phyloP scores from a whole-genome alignment of 2,888 invertebrate genomes.

The Zygogramma bicolorata region DNA sequence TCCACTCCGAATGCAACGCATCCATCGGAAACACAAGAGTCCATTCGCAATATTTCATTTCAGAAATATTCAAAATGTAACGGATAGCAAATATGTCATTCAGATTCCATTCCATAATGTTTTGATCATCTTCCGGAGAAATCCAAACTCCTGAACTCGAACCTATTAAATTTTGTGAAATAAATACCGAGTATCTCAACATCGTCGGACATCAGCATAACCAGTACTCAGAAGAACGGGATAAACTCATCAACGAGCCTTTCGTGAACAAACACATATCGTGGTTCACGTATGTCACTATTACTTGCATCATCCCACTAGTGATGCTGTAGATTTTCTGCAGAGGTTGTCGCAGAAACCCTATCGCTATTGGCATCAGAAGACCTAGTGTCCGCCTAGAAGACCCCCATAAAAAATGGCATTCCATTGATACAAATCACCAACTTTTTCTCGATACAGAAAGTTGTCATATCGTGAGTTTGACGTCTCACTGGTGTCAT shows the following conservation, averaged over 20 bases:
- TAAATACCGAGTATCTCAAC: too few relatives aligned
- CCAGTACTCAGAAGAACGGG: neutral
- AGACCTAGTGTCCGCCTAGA: neutral
- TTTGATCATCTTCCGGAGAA: too few relatives aligned
- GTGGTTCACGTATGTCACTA: neutral
- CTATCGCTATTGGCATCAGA: neutral
- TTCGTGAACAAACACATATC: neutral
- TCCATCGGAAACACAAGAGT: too few relatives aligned
- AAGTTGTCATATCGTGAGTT: neutral
- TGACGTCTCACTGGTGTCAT: too few relatives aligned
- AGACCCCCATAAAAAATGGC: neutral
- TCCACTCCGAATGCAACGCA: too few relatives aligned
- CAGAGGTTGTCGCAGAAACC: neutral
- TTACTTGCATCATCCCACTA: too few relatives aligned
- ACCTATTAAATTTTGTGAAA: too few relatives aligned
- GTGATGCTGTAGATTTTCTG: neutral
- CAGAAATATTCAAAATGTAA: too few relatives aligned
- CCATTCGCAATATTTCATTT: too few relatives aligned
- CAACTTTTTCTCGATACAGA: neutral
- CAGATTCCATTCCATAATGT: too few relatives aligned
- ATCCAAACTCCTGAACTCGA: too few relatives aligned
- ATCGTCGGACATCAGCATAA: neutral
- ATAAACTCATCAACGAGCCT: neutral
- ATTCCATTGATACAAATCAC: neutral
- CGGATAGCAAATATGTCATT: too few relatives aligned